Percentiles rank a stretch among this genome's conserved stretches.
These are phyloP conservation scores for Eumerus sabulonum DNA, from an alignment of 2,888 invertebrate genomes.

Conservation along the genomic window DNA sequence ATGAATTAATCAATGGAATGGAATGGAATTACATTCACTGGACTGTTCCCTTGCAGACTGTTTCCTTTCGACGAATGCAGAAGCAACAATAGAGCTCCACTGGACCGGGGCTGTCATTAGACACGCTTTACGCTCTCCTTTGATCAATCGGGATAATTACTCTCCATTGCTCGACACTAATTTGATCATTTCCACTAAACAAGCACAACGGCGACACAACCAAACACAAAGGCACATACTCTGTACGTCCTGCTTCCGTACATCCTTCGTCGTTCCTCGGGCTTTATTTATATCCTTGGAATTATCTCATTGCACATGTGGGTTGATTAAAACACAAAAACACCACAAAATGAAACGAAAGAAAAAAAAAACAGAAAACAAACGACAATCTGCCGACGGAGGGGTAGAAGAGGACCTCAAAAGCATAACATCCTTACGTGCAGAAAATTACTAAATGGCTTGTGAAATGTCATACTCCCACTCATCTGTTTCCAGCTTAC, in stretches of 20 bases:
- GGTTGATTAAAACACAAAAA: slow-evolving; percentile 57
- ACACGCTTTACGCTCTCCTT: too few species aligned
- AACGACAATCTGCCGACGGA: slow-evolving; percentile 8
- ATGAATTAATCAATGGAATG: too few species aligned
- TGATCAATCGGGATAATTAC: slow-evolving; percentile 28
- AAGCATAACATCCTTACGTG: slow-evolving; percentile 57
- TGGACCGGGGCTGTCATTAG: too few species aligned
- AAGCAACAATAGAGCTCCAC: too few species aligned
- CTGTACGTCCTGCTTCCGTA: slow-evolving; percentile 19
- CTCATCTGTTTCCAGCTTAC: slow-evolving; percentile 20
- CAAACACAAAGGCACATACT: background rate
- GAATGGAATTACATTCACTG: too few species aligned
- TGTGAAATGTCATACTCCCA: slow-evolving; percentile 64
- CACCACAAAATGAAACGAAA: slow-evolving; percentile 6
- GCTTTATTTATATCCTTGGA: slow-evolving; percentile 53
- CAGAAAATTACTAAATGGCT: slow-evolving; percentile 68
- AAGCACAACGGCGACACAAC: slow-evolving; percentile 6
- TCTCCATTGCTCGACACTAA: slow-evolving; percentile 37
- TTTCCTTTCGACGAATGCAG: too few species aligned
- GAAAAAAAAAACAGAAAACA: slow-evolving; percentile 32
- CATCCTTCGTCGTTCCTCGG: slow-evolving; percentile 31
- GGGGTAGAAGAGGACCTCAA: too few species aligned
- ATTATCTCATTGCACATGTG: slow-evolving; percentile 56
- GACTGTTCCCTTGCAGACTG: too few species aligned
- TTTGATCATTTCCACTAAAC: slow-evolving; percentile 58